These are phyloP conservation scores for Mola mola DNA, from an alignment of 2,113 vertebrate genomes.

Conservation along the genomic window DNA sequence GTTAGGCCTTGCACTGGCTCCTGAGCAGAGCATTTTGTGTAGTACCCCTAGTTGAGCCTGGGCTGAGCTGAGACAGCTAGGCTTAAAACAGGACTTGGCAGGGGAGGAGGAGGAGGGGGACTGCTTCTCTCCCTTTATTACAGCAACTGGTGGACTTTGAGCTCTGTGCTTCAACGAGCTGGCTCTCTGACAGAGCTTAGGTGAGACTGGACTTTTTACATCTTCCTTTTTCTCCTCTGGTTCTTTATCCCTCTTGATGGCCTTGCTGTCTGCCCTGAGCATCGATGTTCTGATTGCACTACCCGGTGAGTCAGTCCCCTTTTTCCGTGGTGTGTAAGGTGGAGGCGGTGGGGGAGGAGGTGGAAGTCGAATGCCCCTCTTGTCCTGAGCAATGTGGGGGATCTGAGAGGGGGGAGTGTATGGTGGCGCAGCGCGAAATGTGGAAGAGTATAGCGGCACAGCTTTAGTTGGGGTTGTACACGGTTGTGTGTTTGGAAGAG, in stretches of 20 bases:
- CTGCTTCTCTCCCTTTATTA: slow-evolving; percentile 69
- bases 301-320: slow-evolving; percentile 61
- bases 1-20: slow-evolving; percentile 67
- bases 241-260: slow-evolving; percentile 60
- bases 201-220: slow-evolving; percentile 62
- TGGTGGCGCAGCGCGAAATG: slow-evolving; percentile 75
- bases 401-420: slow-evolving; percentile 77
- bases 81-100: slow-evolving; percentile 76
- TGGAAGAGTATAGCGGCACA: slow-evolving; percentile 75
- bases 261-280: slow-evolving; percentile 68
- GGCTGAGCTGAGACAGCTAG: slow-evolving; percentile 78
- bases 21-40: slow-evolving; percentile 81
- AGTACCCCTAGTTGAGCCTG: slow-evolving; percentile 74
- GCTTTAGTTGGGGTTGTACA: slow-evolving; percentile 73
- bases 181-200: slow-evolving; percentile 63
- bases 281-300: slow-evolving; percentile 60
- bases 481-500: slow-evolving; percentile 55
- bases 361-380: slow-evolving; percentile 78
- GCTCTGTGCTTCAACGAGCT: slow-evolving; percentile 75
- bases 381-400: slow-evolving; percentile 77
- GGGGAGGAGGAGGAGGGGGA: slow-evolving; percentile 67
- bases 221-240: slow-evolving; percentile 59
- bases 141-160: slow-evolving; percentile 69
- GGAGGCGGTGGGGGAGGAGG: slow-evolving; percentile 81
- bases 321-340: slow-evolving; percentile 82